Evolutionary conservation across 2,797 vertebrate genomes (phyloP).

Genomic region (Sebastes melanostomus): DNA sequence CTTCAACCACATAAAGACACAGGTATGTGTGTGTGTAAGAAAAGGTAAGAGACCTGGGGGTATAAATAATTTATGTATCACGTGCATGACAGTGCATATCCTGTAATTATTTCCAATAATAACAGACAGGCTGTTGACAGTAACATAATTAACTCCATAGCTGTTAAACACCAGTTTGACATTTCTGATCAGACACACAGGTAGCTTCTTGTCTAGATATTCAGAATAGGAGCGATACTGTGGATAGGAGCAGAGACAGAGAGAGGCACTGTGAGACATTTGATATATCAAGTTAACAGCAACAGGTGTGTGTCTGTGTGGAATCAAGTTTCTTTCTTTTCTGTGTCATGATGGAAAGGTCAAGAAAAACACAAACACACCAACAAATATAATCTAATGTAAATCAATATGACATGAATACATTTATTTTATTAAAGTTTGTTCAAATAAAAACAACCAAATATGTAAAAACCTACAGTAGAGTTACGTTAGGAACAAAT

Average conservation of each 20-base stretch:
- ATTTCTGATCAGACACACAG: background rate
- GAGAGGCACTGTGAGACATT: conserved; percentile 36
- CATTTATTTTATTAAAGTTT: background rate
- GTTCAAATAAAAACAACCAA: background rate
- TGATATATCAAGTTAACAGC: conserved; percentile 60
- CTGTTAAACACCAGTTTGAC: background rate
- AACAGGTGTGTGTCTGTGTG: conserved; percentile 56
- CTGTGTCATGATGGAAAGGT: conserved; percentile 39
- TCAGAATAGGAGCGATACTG: background rate
- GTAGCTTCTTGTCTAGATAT: background rate
- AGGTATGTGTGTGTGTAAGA: conserved; percentile 28
- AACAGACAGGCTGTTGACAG: background rate
- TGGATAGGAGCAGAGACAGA: background rate
- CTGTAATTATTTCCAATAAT: conserved; percentile 10
- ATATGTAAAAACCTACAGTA: background rate
- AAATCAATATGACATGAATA: background rate
- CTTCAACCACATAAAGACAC: conserved; percentile 10
- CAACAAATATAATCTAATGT: background rate
- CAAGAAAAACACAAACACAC: conserved; percentile 6
- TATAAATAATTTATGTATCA: conserved; percentile 74
- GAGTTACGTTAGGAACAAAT: background rate
- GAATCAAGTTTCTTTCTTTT: conserved; percentile 63
- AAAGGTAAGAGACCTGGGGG: conserved; percentile 49
- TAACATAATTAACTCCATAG: background rate
- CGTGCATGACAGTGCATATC: conserved; percentile 13